phyloP scores from a whole-genome alignment of 1,140 invertebrate genomes.

The Plectrocnemia conspersa region DNA sequence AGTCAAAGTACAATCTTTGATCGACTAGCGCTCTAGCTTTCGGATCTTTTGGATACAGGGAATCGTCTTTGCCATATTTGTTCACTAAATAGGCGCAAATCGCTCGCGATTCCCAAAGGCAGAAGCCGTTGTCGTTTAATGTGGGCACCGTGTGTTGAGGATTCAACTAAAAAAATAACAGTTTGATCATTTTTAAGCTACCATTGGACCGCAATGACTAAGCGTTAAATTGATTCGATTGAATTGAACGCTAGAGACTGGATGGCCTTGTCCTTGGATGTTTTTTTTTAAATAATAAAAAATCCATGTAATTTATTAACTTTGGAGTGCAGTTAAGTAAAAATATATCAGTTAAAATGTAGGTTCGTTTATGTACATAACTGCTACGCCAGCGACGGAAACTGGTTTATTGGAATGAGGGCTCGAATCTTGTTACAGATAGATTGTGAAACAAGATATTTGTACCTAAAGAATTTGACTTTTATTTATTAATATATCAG shows the following conservation, averaged over 20 bases:
- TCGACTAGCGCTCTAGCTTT: slow-evolving; percentile 66
- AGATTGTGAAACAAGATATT: too few relatives aligned
- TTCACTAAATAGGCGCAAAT: slow-evolving; percentile 68
- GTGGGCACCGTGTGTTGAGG: slow-evolving; percentile 68
- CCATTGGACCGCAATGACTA: neutral
- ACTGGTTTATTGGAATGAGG: too few relatives aligned
- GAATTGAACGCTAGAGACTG: neutral
- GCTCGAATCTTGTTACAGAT: too few relatives aligned
- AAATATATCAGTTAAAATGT: too few relatives aligned
- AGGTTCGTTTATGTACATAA: too few relatives aligned
- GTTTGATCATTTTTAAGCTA: neutral
- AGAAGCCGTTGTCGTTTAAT: slow-evolving; percentile 62
- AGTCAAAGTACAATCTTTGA: slow-evolving; percentile 69
- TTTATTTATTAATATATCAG: too few relatives aligned
- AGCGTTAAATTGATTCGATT: slow-evolving; percentile 10
- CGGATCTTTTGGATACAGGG: slow-evolving; percentile 69
- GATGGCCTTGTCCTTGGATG: slow-evolving; percentile 11
- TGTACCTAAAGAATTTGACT: too few relatives aligned
- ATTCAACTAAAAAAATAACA: slow-evolving; percentile 52
- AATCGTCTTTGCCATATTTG: slow-evolving; percentile 67
- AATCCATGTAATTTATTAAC: too few relatives aligned
- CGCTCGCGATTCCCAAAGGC: slow-evolving; percentile 65
- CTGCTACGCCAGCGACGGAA: too few relatives aligned
- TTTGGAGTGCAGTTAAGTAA: too few relatives aligned
- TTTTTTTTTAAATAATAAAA: too few relatives aligned